Conservation (phyloP, 1,140 invertebrate genomes). For the Drosophila tropicalis region DNA sequence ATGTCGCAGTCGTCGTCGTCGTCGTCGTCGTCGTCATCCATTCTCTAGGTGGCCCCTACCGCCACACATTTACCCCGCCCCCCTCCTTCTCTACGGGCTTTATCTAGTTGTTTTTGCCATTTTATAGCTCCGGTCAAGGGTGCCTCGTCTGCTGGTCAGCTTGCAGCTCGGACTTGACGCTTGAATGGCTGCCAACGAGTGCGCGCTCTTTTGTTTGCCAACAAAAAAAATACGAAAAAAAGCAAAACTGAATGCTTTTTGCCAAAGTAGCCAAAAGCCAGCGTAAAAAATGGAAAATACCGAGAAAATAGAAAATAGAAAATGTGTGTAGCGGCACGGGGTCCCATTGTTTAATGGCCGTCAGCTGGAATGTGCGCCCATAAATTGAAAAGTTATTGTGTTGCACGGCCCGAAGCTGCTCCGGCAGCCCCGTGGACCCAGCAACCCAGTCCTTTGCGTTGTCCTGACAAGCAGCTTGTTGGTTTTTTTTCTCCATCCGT, state of each 20-base stretch:
- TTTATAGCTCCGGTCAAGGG: constrained; percentile 79
- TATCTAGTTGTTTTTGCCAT: constrained; percentile 29
- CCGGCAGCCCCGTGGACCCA: constrained; percentile 9
- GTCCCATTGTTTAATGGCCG: constrained; percentile 77
- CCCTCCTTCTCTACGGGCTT: not conserved
- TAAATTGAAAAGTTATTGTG: constrained; percentile 81
- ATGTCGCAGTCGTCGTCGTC: constrained; percentile 56
- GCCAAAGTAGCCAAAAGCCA: constrained; percentile 76
- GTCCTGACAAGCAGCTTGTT: constrained; percentile 68
- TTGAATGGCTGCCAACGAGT: constrained; percentile 78
- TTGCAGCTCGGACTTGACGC: constrained; percentile 69
- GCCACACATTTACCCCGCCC: constrained; percentile 1
- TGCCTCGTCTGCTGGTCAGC: constrained; percentile 68
- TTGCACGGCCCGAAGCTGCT: constrained; percentile 46
- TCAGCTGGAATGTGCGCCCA: constrained; percentile 79
- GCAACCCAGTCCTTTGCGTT: constrained; percentile 33
- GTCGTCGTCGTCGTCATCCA: constrained; percentile 42
- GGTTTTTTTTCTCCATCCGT: constrained; percentile 21
- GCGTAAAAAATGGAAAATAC: constrained; percentile 60
- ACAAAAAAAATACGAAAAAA: constrained; percentile 31
- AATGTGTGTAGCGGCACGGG: constrained; percentile 57
- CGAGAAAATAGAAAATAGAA: constrained; percentile 72
- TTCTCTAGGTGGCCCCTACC: constrained; percentile 26
- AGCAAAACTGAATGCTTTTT: constrained; percentile 69
- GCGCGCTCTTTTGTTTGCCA: constrained; percentile 72